Evolutionary conservation across 2,113 vertebrate genomes (phyloP).

Genomic region (Diphyllodes magnificus): DNA sequence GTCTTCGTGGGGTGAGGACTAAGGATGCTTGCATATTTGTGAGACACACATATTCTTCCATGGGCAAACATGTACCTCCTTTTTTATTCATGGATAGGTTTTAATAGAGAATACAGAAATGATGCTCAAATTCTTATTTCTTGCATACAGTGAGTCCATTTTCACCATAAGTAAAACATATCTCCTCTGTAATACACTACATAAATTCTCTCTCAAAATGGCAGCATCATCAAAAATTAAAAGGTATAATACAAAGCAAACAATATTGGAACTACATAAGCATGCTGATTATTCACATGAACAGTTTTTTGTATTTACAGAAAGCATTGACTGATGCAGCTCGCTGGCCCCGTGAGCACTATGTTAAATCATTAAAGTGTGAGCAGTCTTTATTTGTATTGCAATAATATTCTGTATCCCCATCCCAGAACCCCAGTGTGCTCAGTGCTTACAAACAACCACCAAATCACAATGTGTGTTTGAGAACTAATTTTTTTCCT

Average conservation of each 20-base stretch:
- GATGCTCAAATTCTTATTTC: neutral
- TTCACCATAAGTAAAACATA: neutral
- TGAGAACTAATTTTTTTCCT: neutral
- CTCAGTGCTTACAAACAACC: neutral
- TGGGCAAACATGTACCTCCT: neutral
- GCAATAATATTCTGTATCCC: neutral
- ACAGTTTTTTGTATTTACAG: conserved; percentile 5
- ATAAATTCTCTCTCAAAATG: neutral
- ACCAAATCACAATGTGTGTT: neutral
- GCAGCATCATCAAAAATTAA: conserved; percentile 27
- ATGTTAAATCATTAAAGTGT: neutral
- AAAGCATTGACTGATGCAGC: conserved; percentile 19
- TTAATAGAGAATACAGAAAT: neutral
- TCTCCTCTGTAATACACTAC: neutral
- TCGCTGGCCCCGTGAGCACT: neutral
- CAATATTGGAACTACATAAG: neutral
- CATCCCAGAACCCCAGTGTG: neutral
- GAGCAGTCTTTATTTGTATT: conserved; percentile 1
- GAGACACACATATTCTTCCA: neutral
- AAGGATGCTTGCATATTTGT: neutral
- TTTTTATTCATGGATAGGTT: neutral
- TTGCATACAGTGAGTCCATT: neutral
- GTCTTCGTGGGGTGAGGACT: neutral
- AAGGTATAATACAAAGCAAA: conserved; percentile 1
- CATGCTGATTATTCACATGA: neutral